Conservation (phyloP, 2,113 vertebrate genomes). For the Psilopogon haemacephalus region DNA sequence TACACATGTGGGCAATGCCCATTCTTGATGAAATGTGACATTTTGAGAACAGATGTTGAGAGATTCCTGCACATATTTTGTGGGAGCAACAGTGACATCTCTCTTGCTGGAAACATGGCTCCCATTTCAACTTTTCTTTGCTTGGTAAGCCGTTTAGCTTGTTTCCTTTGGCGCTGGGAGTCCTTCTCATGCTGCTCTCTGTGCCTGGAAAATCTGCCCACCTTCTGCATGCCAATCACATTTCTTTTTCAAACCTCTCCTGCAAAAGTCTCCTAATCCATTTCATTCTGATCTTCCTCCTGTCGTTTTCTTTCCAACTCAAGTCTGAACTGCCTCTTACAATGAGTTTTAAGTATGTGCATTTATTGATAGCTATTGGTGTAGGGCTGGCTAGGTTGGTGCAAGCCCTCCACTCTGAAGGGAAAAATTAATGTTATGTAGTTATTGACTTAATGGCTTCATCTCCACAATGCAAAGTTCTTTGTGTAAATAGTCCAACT, state of each 20-base stretch:
- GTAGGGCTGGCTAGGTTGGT: neutral
- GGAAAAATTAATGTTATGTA: neutral
- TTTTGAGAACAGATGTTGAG: conserved; percentile 57
- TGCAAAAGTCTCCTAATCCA: conserved; percentile 21
- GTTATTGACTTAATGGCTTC: neutral
- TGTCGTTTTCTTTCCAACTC: neutral
- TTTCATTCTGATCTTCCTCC: conserved; percentile 20
- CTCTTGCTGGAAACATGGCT: conserved; percentile 25
- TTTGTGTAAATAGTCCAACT: neutral
- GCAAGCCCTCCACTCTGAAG: neutral
- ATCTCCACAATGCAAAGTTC: neutral
- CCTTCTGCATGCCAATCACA: conserved; percentile 55
- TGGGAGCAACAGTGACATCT: conserved; percentile 46
- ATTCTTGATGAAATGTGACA: conserved; percentile 21
- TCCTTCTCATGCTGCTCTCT: conserved; percentile 26
- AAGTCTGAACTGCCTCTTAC: neutral
- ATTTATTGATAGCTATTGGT: conserved; percentile 1
- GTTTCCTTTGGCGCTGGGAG: conserved; percentile 31
- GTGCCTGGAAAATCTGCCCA: conserved; percentile 54
- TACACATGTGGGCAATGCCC: conserved; percentile 14
- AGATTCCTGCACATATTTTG: conserved; percentile 50
- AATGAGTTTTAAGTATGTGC: neutral
- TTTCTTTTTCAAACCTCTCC: conserved; percentile 30
- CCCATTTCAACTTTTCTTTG: conserved; percentile 33
- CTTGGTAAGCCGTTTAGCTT: conserved; percentile 16